These are phyloP conservation scores for Microplitis deprimator DNA, from an alignment of 2,888 invertebrate genomes.

Conservation along the genomic window DNA sequence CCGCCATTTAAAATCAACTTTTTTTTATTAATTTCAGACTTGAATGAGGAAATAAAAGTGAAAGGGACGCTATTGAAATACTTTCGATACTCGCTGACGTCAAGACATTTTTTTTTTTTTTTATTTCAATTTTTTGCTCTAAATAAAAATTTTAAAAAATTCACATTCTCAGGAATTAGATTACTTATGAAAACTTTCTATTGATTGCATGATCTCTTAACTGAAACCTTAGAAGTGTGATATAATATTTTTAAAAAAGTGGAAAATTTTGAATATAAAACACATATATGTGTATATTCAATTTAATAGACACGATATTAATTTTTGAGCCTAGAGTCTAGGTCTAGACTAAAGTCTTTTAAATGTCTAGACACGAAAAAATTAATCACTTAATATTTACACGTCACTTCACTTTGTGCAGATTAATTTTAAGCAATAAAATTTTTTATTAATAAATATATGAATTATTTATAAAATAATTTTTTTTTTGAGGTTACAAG, in stretches of 20 bases:
- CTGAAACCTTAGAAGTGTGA: constrained; percentile 27
- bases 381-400: neutral
- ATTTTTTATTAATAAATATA: neutral
- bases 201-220: constrained; percentile 34
- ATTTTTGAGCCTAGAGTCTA: too few species aligned
- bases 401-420: neutral
- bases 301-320: too few species aligned
- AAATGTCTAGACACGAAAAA: neutral
- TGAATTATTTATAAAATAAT: too few species aligned
- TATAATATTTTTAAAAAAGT: constrained; percentile 25
- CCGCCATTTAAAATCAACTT: neutral
- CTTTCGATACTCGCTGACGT: constrained; percentile 16
- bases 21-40: neutral
- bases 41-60: constrained; percentile 38
- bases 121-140: neutral
- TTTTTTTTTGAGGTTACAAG: too few species aligned
- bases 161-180: neutral
- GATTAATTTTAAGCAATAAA: neutral
- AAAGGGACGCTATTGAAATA: constrained; percentile 30
- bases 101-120: neutral
- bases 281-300: neutral
- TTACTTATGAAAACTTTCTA: constrained; percentile 27
- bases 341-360: neutral
- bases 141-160: constrained; percentile 2
- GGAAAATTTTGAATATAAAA: neutral